phyloP scores from a whole-genome alignment of 2,113 vertebrate species.

The Hypocryptadius cinnamomeus region DNA sequence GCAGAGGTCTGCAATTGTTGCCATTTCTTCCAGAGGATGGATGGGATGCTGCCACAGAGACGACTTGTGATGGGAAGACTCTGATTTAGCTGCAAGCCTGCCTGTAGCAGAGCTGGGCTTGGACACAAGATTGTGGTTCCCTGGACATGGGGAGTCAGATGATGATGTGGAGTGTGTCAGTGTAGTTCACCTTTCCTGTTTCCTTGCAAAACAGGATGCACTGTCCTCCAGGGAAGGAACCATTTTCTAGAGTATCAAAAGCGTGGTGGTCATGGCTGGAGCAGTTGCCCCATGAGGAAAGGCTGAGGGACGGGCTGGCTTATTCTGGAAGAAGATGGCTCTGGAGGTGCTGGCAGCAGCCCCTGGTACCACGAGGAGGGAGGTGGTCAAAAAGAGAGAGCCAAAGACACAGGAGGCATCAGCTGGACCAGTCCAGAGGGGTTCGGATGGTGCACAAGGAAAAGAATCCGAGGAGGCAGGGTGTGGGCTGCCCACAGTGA shows the following conservation, averaged over 20 bases:
- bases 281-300: rapidly evolving
- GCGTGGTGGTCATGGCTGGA: not conserved
- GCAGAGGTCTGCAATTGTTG: not conserved
- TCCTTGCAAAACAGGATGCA: not conserved
- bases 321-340: not conserved
- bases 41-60: not conserved
- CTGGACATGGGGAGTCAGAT: not conserved
- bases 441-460: not conserved
- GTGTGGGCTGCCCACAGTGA: not conserved
- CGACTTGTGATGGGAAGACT: not conserved
- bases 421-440: not conserved
- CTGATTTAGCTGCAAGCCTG: not conserved
- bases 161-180: not conserved
- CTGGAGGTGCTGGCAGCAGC: not conserved
- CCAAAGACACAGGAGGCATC: not conserved
- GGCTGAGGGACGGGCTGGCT: not conserved
- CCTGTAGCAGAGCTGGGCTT: not conserved
- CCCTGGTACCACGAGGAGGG: rapidly evolving
- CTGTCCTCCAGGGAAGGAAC: not conserved
- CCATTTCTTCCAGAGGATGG: not conserved
- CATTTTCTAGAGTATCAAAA: not conserved
- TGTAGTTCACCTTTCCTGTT: not conserved
- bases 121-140: rapidly evolving
- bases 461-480: not conserved
- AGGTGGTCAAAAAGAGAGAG: not conserved